A percentile compares a stretch with the other conserved stretches of the same genome.
phyloP scores from a whole-genome alignment of 2,888 invertebrate species.

The Lypha dubia region DNA sequence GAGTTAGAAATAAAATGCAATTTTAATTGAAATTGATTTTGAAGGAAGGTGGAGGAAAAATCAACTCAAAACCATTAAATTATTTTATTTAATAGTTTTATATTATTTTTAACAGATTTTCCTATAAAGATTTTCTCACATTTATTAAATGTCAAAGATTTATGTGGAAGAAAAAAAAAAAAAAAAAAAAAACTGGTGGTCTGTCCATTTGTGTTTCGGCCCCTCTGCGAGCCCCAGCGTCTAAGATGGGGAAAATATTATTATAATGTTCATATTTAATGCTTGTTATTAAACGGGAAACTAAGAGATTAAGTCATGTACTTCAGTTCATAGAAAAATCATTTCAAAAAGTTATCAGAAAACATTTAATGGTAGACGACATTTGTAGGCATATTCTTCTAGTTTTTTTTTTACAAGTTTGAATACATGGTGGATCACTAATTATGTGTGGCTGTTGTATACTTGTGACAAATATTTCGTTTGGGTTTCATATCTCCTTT shows the following conservation, averaged over 20 bases:
- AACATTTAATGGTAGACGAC: not conserved
- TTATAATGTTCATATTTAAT: not conserved
- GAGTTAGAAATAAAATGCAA: conserved; percentile 47
- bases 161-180: too few relatives aligned
- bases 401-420: too few relatives aligned
- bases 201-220: not conserved
- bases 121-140: conserved; percentile 68
- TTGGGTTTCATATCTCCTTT: too few relatives aligned
- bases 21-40: conserved; percentile 71
- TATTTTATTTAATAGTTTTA: conserved; percentile 47
- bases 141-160: conserved; percentile 72
- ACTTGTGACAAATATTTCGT: too few relatives aligned
- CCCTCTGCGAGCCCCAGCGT: not conserved
- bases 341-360: not conserved
- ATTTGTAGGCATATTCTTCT: not conserved
- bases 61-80: conserved; percentile 66
- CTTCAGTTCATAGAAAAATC: not conserved
- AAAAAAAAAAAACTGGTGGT: conserved; percentile 27
- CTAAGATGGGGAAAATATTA: too few relatives aligned
- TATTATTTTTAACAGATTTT: conserved; percentile 59
- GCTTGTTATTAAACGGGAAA: conserved; percentile 26
- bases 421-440: too few relatives aligned
- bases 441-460: too few relatives aligned
- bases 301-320: conserved; percentile 34
- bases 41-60: conserved; percentile 58